Evolutionary conservation across 2,888 invertebrate species (phyloP).

Genomic region (Ctena decussata): DNA sequence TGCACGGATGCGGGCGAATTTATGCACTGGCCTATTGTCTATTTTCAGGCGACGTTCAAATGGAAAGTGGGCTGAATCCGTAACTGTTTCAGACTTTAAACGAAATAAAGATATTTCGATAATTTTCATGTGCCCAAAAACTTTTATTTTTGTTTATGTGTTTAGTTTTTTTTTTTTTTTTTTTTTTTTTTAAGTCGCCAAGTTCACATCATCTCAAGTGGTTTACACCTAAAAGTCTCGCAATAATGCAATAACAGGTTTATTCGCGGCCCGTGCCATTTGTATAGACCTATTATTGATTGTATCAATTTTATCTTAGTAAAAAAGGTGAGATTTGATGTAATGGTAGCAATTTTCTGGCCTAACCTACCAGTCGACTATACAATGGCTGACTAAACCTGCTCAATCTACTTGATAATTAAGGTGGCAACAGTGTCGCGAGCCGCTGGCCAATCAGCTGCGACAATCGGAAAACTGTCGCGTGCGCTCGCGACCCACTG

Average conservation of each 20-base stretch:
- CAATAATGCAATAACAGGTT: conserved; percentile 11
- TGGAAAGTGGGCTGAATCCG: too few relatives aligned
- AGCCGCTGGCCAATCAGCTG: conserved; percentile 69
- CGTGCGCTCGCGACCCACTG: conserved; percentile 69
- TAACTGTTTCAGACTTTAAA: too few relatives aligned
- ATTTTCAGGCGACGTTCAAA: too few relatives aligned
- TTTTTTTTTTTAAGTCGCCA: too few relatives aligned
- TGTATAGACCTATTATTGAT: conserved; percentile 33
- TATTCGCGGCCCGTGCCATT: conserved; percentile 12
- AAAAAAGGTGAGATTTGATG: conserved; percentile 28
- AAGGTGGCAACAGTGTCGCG: conserved; percentile 50
- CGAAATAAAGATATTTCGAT: too few relatives aligned
- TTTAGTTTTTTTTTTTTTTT: too few relatives aligned
- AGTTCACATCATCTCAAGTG: too few relatives aligned
- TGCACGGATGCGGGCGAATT: too few relatives aligned
- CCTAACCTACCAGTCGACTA: neutral
- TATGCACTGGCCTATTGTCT: too few relatives aligned
- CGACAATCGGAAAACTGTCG: conserved; percentile 62
- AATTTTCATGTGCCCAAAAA: too few relatives aligned
- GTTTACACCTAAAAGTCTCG: conserved; percentile 53
- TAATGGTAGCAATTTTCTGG: conserved; percentile 46
- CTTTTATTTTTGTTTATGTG: too few relatives aligned
- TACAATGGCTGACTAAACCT: conserved; percentile 5
- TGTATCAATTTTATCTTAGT: conserved; percentile 28
- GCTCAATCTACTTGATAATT: conserved; percentile 23